A percentile compares a stretch with the other conserved stretches of the same genome.
These are phyloP conservation scores for Cosmopolites sordidus DNA, from an alignment of 2,888 invertebrate species.

Conservation along the genomic window DNA sequence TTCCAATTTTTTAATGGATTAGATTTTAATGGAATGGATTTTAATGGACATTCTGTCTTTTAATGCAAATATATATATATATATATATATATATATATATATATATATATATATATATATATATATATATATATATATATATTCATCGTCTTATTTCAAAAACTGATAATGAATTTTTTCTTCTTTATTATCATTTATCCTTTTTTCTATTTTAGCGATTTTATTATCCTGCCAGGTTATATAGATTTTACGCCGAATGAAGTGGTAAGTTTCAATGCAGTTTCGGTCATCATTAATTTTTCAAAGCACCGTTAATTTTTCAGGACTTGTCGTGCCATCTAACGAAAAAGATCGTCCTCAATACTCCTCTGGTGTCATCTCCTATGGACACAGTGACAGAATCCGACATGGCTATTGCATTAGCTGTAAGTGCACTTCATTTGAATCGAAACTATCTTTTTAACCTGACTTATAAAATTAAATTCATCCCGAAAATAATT, in stretches of 20 bases:
- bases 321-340: constrained; percentile 82
- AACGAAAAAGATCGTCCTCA: constrained; percentile 82
- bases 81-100: no score
- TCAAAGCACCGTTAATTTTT: constrained; percentile 20
- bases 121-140: no score
- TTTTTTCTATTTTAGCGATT: constrained; percentile 65
- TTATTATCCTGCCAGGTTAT: constrained; percentile 93
- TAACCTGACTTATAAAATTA: no score
- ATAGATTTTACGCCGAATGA: constrained; percentile 92
- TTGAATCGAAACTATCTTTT: neutral
- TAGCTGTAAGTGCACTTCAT: constrained; percentile 66
- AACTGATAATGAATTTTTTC: no score
- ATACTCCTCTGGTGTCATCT: constrained; percentile 92
- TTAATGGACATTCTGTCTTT: no score
- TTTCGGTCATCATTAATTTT: neutral
- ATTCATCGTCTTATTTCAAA: no score
- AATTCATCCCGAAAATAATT: no score
- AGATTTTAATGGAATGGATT: no score
- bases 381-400: constrained; percentile 99
- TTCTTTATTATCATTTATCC: no score
- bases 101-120: no score
- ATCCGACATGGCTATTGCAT: constrained; percentile 97
- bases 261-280: constrained; percentile 59
- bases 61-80: no score
- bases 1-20: no score